phyloP scores from a whole-genome alignment of 1,140 invertebrate genomes.

The Idris sp. region DNA sequence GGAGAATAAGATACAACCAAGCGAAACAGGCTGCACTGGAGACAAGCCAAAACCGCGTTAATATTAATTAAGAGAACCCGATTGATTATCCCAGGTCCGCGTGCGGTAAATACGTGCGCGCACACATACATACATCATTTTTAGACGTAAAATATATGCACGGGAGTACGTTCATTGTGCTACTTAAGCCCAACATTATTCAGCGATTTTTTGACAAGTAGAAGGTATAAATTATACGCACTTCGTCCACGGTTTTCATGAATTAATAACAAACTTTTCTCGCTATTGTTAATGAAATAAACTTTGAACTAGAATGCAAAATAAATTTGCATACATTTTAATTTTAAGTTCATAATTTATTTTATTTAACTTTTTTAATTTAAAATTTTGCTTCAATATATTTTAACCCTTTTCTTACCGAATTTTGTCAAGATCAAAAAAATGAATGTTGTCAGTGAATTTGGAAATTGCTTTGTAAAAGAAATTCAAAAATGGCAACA shows the following conservation, averaged over 20 bases:
- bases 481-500: too few relatives aligned
- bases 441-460: too few relatives aligned
- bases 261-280: conserved; percentile 28
- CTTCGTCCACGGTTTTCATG: conserved; percentile 25
- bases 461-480: too few relatives aligned
- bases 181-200: conserved; percentile 25
- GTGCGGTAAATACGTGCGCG: conserved; percentile 8
- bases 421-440: too few relatives aligned
- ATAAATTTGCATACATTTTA: conserved; percentile 17
- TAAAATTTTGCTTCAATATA: too few relatives aligned
- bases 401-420: too few relatives aligned
- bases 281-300: conserved; percentile 29
- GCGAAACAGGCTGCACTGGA: conserved; percentile 74
- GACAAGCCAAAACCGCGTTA: conserved; percentile 70
- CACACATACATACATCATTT: conserved; percentile 54
- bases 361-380: too few relatives aligned
- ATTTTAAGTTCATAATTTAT: too few relatives aligned
- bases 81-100: conserved; percentile 34
- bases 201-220: conserved; percentile 31
- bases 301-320: conserved; percentile 6
- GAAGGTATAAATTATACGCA: conserved; percentile 20
- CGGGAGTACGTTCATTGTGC: conserved; percentile 17
- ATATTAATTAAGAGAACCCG: conserved; percentile 61
- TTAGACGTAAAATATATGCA: conserved; percentile 31
- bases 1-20: conserved; percentile 73